A percentile compares a stretch with the other conserved stretches of the same genome.
Evolutionary conservation across 2,888 invertebrate species (phyloP).

Genomic region (Calliphora vomitoria): DNA sequence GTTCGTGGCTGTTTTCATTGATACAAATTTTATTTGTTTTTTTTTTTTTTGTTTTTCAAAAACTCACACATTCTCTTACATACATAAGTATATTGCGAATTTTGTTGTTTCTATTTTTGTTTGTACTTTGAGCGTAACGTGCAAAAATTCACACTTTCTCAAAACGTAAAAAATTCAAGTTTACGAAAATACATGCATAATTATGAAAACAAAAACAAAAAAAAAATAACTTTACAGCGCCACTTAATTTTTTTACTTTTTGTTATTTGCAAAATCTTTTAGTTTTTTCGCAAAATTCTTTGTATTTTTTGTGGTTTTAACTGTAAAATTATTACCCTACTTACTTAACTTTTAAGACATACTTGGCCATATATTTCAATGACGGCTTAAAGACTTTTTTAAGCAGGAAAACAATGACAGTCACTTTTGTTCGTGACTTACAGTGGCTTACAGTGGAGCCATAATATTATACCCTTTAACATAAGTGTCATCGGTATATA

Average conservation of each 20-base stretch:
- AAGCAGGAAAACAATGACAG: not conserved
- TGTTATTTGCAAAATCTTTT: slow-evolving; percentile 66
- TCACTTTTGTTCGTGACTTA: not conserved
- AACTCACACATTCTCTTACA: not conserved
- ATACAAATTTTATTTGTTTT: slow-evolving; percentile 32
- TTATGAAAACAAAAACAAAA: slow-evolving; percentile 49
- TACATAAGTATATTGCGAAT: slow-evolving; percentile 55
- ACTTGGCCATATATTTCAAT: slow-evolving; percentile 5
- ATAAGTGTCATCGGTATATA: no score
- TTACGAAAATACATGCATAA: slow-evolving; percentile 49
- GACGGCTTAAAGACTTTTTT: slow-evolving; percentile 11
- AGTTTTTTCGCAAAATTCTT: slow-evolving; percentile 24
- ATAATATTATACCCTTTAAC: not conserved
- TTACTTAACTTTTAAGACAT: not conserved
- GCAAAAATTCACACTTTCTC: slow-evolving; percentile 83
- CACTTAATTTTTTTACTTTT: slow-evolving; percentile 6
- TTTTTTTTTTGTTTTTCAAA: no score
- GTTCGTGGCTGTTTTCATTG: slow-evolving; percentile 52
- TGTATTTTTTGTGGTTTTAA: slow-evolving; percentile 56
- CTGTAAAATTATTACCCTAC: not conserved
- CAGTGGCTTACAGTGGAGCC: no score
- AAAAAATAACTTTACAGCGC: slow-evolving; percentile 51
- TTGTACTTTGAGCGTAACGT: slow-evolving; percentile 76
- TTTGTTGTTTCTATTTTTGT: slow-evolving; percentile 50
- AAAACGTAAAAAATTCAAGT: slow-evolving; percentile 77